Evolutionary conservation across 37 sponge, comb jelly and placozoan genomes (phyloP).

Genomic region (Bolinopsis microptera): DNA sequence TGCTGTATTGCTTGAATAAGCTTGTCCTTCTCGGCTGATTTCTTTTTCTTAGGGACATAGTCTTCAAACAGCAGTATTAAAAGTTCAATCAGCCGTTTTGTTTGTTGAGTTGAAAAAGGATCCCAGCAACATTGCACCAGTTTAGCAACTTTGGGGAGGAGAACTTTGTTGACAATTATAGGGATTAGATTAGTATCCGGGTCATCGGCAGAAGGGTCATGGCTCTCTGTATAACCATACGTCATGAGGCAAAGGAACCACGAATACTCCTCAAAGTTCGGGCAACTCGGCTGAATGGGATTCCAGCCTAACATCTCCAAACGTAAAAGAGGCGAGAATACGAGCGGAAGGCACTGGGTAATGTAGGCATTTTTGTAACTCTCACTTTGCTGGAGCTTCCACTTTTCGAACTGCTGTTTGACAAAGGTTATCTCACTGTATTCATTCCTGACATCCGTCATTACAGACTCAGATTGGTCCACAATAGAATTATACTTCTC

Average conservation of each 20-base stretch:
- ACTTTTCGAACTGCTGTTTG: conserved; percentile 12
- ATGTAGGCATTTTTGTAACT: conserved; percentile 35
- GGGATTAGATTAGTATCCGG: not conserved
- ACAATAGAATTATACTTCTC: not conserved
- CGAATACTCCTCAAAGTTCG: conserved; percentile 17
- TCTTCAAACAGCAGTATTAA: not conserved
- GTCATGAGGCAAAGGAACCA: not conserved
- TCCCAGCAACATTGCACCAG: conserved; percentile 1
- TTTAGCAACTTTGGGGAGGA: conserved; percentile 3
- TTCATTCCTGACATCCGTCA: conserved; percentile 5
- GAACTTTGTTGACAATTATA: not conserved
- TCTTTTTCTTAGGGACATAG: not conserved
- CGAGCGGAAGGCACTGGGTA: conserved; percentile 23
- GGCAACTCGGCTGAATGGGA: not conserved
- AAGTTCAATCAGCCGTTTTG: not conserved
- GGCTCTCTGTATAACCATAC: not conserved
- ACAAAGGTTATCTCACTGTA: not conserved
- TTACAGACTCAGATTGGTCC: not conserved
- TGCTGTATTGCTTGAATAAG: not conserved
- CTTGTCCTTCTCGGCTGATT: not conserved
- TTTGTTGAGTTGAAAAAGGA: not conserved
- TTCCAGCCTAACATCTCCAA: conserved; percentile 37
- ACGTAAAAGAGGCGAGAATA: not conserved
- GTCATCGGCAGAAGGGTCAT: not conserved
- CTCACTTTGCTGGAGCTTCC: not conserved